Evolutionary conservation across 2,797 vertebrate genomes (phyloP).

Genomic region (Melanotaenia pygmaea): DNA sequence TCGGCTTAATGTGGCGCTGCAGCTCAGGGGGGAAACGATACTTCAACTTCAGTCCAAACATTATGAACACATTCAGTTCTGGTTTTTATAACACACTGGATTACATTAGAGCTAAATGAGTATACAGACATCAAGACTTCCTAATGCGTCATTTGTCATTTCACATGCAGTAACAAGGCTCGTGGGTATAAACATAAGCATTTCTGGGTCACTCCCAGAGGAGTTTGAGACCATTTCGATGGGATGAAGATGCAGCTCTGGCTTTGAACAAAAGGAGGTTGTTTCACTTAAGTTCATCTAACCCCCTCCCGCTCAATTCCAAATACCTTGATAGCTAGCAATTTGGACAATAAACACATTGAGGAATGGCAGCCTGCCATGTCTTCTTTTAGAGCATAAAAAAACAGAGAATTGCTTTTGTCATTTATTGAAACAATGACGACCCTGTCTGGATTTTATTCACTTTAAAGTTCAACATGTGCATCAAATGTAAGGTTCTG

Average conservation of each 20-base stretch:
- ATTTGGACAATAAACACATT: constrained; percentile 60
- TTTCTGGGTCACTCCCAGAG: constrained; percentile 28
- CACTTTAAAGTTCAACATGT: constrained; percentile 2
- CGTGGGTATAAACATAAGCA: constrained; percentile 39
- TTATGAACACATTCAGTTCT: constrained; percentile 8
- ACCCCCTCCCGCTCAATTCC: neutral
- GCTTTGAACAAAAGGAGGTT: constrained; percentile 35
- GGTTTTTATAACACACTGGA: constrained; percentile 17
- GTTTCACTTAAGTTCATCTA: constrained; percentile 17
- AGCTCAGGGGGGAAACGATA: constrained; percentile 22
- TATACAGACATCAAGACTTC: constrained; percentile 30
- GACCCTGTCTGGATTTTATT: constrained; percentile 6
- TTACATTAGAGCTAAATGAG: constrained; percentile 36
- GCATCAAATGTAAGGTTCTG: constrained; percentile 7
- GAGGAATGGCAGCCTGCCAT: constrained; percentile 34
- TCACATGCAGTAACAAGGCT: constrained; percentile 57
- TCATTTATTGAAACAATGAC: constrained; percentile 19
- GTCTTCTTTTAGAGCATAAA: constrained; percentile 25
- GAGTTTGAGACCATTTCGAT: constrained; percentile 33
- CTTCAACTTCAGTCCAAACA: constrained; percentile 4
- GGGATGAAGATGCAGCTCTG: constrained; percentile 51
- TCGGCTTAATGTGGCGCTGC: constrained; percentile 59
- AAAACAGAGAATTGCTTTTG: constrained; percentile 41
- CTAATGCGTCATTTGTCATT: constrained; percentile 50
- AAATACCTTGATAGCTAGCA: constrained; percentile 41